These are phyloP conservation scores for Vimba vimba DNA, from an alignment of 2,113 vertebrate genomes.

Conservation along the genomic window DNA sequence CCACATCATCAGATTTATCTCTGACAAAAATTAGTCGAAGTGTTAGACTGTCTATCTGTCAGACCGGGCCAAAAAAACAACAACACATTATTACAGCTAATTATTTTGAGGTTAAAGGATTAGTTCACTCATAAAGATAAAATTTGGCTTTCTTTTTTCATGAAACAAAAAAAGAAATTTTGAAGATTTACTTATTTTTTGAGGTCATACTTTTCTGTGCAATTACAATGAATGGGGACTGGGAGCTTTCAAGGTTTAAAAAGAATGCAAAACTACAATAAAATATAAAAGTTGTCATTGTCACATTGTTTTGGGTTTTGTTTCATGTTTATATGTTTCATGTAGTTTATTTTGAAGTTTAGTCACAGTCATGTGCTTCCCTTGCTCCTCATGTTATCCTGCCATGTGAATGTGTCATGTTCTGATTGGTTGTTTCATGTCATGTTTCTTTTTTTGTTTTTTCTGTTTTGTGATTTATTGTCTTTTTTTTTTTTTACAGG, in stretches of 20 bases:
- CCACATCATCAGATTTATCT: conserved; percentile 30
- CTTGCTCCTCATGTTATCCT: no score
- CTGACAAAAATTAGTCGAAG: neutral
- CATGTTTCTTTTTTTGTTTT: no score
- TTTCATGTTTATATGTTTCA: no score
- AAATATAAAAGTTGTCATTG: neutral
- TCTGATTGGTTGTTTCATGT: no score
- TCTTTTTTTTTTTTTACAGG: no score
- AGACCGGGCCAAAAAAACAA: conserved; percentile 7
- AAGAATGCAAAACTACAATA: neutral
- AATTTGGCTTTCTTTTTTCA: neutral
- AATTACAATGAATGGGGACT: neutral
- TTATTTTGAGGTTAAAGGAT: neutral
- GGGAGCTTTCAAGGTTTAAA: neutral
- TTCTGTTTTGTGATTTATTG: no score
- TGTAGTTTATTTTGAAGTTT: no score
- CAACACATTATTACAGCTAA: neutral
- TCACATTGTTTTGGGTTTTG: no score
- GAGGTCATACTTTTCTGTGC: neutral
- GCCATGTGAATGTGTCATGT: no score
- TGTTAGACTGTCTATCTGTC: conserved; percentile 5
- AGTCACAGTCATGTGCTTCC: no score
- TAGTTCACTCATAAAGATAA: neutral
- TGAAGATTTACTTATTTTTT: neutral
- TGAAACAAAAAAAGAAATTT: neutral